Base-by-base conservation (phyloP, 2,797 vertebrate genomes). In the Danio albolineatus region DNA sequence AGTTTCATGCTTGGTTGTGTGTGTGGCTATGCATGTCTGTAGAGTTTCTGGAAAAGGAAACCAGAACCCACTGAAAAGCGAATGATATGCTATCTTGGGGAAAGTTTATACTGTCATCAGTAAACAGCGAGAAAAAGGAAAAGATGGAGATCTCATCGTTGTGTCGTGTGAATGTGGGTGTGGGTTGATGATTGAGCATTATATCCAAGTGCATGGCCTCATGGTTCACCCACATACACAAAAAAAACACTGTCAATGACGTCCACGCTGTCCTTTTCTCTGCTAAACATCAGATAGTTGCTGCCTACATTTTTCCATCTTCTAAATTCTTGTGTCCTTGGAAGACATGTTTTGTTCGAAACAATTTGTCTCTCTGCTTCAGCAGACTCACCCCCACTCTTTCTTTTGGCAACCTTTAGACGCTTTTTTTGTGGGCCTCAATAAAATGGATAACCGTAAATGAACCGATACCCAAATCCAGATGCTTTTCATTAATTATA, bases 71-170 rank as follows among this genome's bases (percentile, higher is more conserved):
- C 83, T 86, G 82, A 84, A 86, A 64, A 60, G 38, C 0, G 10
- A 10, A 87, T 90, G 90, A 91, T 91, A 90, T 71, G 85, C 86
- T 91, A 92, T 92, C 91, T 88, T 89, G 72, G 66, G 57, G 62
- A 67, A 85, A 78, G 67, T 84, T 85, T 85, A 62, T 69, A 56
- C 81, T 87, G 90, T 87, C 87, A 87, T 90, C 87, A 85, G 76
- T 89, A 85, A 86, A 44, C 75, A 49, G 59, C 17, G 10, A 67
- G 43, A 12, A 46, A 53, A 12, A 49, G 51, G 28, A 82, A 48
- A 48, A 62, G 6, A 39, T 16, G 6, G 43, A 56, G 60, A 59
- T 73, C 7, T 69, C 43, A 43, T 71, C 3, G 7, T 17, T 73
- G 28, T 53, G 78, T 86, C 49, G 0, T 48, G 19, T 67, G 51